Evolutionary conservation across 2,888 invertebrate genomes (phyloP).

Genomic region (Halictus quadricinctus): DNA sequence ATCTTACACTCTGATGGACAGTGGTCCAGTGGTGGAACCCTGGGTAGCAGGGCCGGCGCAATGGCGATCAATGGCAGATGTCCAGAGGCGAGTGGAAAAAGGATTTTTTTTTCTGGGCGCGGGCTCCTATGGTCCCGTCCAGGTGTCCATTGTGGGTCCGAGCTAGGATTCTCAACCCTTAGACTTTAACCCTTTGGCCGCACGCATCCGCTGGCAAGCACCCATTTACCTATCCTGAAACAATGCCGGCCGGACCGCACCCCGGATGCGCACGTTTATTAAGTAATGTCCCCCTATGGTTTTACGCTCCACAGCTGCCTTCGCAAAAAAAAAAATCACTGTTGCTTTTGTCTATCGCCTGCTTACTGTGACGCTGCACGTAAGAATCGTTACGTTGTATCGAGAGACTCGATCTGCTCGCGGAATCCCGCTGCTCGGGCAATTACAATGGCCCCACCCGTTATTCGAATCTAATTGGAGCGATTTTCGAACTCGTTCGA

Average conservation of each 20-base stretch:
- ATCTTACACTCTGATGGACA: conserved; percentile 43
- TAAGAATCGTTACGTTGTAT: conserved; percentile 43
- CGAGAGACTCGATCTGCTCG: conserved; percentile 9
- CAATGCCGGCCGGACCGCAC: conserved; percentile 81
- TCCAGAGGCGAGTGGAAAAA: conserved; percentile 66
- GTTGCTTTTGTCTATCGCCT: conserved; percentile 70
- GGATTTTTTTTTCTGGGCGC: conserved; percentile 58
- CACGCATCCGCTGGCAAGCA: conserved; percentile 74
- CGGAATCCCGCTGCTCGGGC: neutral
- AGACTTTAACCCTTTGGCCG: conserved; percentile 76
- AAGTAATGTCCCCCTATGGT: conserved; percentile 75
- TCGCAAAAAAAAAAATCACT: conserved; percentile 68
- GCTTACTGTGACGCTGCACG: conserved; percentile 56
- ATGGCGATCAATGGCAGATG: conserved; percentile 70
- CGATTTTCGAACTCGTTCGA: neutral
- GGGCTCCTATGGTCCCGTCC: conserved; percentile 71
- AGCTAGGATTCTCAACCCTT: conserved; percentile 75
- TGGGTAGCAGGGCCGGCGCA: conserved; percentile 25
- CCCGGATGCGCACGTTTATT: conserved; percentile 80
- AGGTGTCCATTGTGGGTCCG: conserved; percentile 78
- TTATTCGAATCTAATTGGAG: neutral
- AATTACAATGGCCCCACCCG: neutral
- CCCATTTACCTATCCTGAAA: conserved; percentile 79
- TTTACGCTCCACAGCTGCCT: conserved; percentile 70
- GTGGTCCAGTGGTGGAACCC: conserved; percentile 33